Percentiles rank a stretch among this genome's conserved stretches.
Conservation (phyloP, 2,797 vertebrate species). For the Heteromormyrus szaboi region DNA sequence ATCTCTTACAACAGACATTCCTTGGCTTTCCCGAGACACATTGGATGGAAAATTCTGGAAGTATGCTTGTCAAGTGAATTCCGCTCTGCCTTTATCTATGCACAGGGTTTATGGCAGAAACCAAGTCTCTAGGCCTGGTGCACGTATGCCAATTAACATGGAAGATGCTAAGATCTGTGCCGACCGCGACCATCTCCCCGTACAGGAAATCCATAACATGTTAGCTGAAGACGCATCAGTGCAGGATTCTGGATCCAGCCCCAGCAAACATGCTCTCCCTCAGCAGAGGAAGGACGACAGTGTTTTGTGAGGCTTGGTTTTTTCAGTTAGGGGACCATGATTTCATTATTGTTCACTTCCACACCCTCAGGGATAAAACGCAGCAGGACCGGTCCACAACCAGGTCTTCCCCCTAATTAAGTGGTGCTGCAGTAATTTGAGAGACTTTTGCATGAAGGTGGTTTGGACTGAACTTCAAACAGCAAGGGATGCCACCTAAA, state of each 20-base stretch:
- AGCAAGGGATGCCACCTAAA: background rate
- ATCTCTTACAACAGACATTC: background rate
- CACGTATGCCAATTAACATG: background rate
- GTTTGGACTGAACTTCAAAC: background rate
- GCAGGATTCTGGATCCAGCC: background rate
- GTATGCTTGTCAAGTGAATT: background rate
- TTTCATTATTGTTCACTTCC: background rate
- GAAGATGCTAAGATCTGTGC: background rate
- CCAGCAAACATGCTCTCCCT: background rate
- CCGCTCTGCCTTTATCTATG: background rate
- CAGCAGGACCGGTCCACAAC: background rate
- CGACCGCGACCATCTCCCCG: background rate
- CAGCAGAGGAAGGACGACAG: background rate
- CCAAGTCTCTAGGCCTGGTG: background rate
- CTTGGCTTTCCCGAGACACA: background rate
- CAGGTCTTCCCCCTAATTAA: conserved; percentile 7
- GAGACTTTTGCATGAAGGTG: background rate
- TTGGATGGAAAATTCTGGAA: background rate
- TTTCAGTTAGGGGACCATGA: background rate
- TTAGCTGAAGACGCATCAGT: background rate
- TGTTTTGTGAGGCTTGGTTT: background rate
- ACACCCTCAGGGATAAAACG: background rate
- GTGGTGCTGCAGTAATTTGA: background rate
- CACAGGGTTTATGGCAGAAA: background rate
- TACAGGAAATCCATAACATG: background rate